Evolutionary conservation across 2,888 invertebrate genomes (phyloP), one percentile per base, ranked within the genome.

Genomic region (Allacma fusca): DNA sequence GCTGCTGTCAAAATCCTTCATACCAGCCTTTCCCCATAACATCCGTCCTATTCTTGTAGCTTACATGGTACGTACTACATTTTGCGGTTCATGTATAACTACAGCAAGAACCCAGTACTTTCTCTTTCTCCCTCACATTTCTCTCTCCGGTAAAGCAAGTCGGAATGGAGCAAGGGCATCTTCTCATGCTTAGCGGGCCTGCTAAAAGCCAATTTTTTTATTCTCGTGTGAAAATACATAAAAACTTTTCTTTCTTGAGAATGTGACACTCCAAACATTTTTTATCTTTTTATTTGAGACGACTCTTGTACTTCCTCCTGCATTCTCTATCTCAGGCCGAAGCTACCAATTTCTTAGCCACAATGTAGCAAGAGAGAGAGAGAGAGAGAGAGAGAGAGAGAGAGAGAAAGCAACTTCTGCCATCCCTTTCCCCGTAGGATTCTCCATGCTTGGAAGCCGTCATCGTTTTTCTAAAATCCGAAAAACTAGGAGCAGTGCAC

Each of bases 161-260:
- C 16, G 19, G 19, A 21, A 4, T 16, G 2, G 24, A 62, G 26
- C 23, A 62, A 62, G 62, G n/a, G 28, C 23, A 67, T 71, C 72
- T 26, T 69, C 23, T 40, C 76, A 76, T 69, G 76, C 76, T 76
- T 76, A 76, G 76, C 28, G 68, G 50, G 74, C 64, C 75, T 77
- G 79, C 79, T 79, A 79, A 79, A 79, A 79, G 79, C 79, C 79
- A 77, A 76, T 77, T 79, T 79, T 69, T 70, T 75, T 68, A 26
- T 16, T 70, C 69, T 59, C 64, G 23, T 16, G 57, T 26, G 21
- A 59, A 65, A 28, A 40, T 64, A 29, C 65, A 62, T 73, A 43
- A 43, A 12, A 62, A 40, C 65, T 24, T 64, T 29, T 67, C 44
- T 24, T 13, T 74, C 28, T 59, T 64, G 72, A 73, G 75, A 74